Evolutionary conservation across 53 echinoderm and acorn worm genomes (phyloP), one percentile per base, ranked within the genome.

Genomic region (Luidia sarsii): DNA sequence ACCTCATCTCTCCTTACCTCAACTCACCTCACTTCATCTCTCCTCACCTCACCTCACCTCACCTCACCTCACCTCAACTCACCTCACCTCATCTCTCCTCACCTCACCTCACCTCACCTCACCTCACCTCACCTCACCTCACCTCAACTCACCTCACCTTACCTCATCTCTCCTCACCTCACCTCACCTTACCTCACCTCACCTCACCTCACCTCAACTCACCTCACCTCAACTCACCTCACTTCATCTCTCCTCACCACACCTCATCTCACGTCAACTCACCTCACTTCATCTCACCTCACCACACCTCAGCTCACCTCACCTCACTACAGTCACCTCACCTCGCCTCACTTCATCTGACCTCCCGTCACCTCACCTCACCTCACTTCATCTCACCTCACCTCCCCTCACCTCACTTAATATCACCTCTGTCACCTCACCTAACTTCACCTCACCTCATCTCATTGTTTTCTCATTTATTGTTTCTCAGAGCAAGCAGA

Each of bases 211-310:
- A 53, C 1, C 2, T 23, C 22, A 3, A 53, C 21, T 4, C 54
- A 19, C n/a, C 18, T 51, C 18, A 51, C 51, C 51, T 51, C 20
- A 20, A 16, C 51, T 9, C 51, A 51, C 16, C 71, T 51, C 23
- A 34, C 51, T 52, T 51, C 71, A 50, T 31, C 36, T 25, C 27
- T 6, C 51, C 71, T 51, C 71, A 71, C 51, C 51, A 23, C 36
- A 19, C 71, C 50, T n/a, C n/a, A n/a, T n/a, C n/a, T n/a, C n/a
- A n/a, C n/a, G n/a, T n/a, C n/a, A n/a, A n/a, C n/a, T n/a, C n/a
- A n/a, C n/a, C n/a, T n/a, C n/a, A n/a, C n/a, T n/a, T n/a, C n/a
- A 20, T 51, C 51, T 71, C 51, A 50, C 71, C 71, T 71, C 21
- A 50, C 71, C 51, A 50, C 21, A 18, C 71, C 50, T 50, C 51